phyloP scores from a whole-genome alignment of 2,888 invertebrate genomes.

The Leucophora obtusa region DNA sequence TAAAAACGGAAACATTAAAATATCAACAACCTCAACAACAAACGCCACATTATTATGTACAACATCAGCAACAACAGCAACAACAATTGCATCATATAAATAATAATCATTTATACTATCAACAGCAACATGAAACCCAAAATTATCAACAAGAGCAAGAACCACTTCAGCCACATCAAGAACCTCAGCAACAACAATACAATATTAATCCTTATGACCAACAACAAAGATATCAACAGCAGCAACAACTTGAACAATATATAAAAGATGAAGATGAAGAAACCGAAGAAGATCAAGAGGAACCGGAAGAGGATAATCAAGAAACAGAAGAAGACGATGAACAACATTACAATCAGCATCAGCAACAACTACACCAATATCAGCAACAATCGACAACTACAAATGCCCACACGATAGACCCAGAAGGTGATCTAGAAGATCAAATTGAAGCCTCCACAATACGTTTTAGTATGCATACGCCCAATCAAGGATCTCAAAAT shows the following conservation, averaged over 20 bases:
- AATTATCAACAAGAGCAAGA: constrained; percentile 59
- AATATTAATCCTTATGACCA: constrained; percentile 32
- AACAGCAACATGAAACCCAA: constrained; percentile 45
- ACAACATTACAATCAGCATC: constrained; percentile 47
- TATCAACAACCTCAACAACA: constrained; percentile 19
- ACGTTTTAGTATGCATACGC: constrained; percentile 74
- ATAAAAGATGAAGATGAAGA: constrained; percentile 34
- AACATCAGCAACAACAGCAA: constrained; percentile 46
- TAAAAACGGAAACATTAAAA: constrained; percentile 25
- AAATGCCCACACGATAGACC: constrained; percentile 38
- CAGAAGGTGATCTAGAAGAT: constrained; percentile 70
- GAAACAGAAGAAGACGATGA: constrained; percentile 65
- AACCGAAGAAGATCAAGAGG: constrained; percentile 56
- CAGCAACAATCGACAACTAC: constrained; percentile 35
- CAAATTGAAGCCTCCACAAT: constrained; percentile 76
- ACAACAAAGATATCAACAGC: constrained; percentile 41
- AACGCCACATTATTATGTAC: constrained; percentile 55
- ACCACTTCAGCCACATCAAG: constrained; percentile 58
- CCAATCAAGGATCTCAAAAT: constrained; percentile 74
- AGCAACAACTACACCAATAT: constrained; percentile 40
- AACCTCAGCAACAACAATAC: constrained; percentile 33
- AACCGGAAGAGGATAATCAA: constrained; percentile 64
- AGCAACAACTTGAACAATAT: constrained; percentile 51
- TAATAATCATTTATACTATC: constrained; percentile 54
- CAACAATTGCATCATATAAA: constrained; percentile 46